phyloP scores from a whole-genome alignment of 2,113 vertebrate genomes.

The Gallinago media region DNA sequence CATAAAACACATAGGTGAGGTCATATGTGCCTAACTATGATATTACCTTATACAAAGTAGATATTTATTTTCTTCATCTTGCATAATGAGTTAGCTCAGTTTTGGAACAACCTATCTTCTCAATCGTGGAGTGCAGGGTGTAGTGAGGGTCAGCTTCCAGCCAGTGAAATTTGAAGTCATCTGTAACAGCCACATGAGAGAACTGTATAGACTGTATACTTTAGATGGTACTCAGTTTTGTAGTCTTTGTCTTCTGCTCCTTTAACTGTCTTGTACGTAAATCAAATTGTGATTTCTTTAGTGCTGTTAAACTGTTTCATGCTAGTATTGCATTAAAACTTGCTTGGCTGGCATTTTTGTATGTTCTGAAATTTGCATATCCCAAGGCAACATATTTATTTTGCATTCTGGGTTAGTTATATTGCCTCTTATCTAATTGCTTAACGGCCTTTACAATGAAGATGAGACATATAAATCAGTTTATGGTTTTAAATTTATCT shows the following conservation, averaged over 20 bases:
- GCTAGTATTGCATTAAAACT: slow-evolving; percentile 1
- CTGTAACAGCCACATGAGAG: neutral
- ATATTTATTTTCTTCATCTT: neutral
- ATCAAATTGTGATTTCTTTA: neutral
- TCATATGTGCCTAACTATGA: too few species aligned
- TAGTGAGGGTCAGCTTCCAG: neutral
- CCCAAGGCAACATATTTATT: slow-evolving; percentile 13
- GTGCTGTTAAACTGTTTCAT: neutral
- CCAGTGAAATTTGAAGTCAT: neutral
- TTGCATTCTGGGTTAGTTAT: slow-evolving; percentile 15
- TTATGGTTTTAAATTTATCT: neutral
- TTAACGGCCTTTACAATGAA: slow-evolving; percentile 1
- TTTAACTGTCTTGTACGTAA: neutral
- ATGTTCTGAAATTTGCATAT: slow-evolving; percentile 9
- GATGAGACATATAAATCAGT: neutral
- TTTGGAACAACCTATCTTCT: neutral
- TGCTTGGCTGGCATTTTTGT: slow-evolving; percentile 16
- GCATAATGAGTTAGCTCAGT: neutral
- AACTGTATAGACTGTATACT: neutral
- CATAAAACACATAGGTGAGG: too few species aligned
- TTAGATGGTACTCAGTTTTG: neutral
- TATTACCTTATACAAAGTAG: too few species aligned
- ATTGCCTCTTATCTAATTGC: slow-evolving; percentile 15
- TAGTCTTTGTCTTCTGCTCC: neutral
- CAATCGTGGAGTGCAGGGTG: neutral